Base-by-base conservation (phyloP, 2,797 vertebrate genomes). In the Spinus pinus region DNA sequence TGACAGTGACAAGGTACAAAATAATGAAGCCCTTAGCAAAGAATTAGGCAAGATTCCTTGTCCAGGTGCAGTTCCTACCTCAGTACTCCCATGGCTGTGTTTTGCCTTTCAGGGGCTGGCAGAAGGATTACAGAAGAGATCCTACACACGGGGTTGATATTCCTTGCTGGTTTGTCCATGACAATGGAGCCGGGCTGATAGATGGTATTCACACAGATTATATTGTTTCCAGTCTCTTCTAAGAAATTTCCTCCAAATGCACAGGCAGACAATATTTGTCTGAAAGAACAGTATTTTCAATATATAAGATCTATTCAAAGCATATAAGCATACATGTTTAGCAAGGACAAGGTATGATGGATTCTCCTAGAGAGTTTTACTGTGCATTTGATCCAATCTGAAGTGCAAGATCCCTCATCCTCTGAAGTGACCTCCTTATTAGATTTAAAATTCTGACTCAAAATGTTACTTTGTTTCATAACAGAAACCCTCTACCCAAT, bases 131-230 rank as follows among this genome's bases (percentile, higher is more conserved):
- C 96, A 97, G 98, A 66, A 93, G 70, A 61, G 97, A 99, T 37
- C 69, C 97, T 27, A 90, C 72, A 9, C 60, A 96, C 0, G 98
- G 98, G 7, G 70, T 94, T 10, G 97, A 96, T 21, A 67, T 99
- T 60, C 82, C 97, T 69, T 99, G 99, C 96, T 99, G 99, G 99
- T 99, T 99, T 67, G 95, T 99, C 89, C 97, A 98, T 77, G 96
- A 98, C 85, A 98, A 98, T 1, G 99, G 98, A 74, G 93, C 97
- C 28, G 99, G 98, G 37, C 97, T 99, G 37, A 98, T 99, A 4
- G 98, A 99, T 41, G 99, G 99, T 30, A 80, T 85, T 84, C 98
- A 98, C 58, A 98, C 97, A 0, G 98, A 99, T 91, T 99, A 99
- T 80, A 96, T 98, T 15, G 96, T 99, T 61, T 94, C 99, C 27